Conservation (phyloP, 2,797 vertebrate species). For the Falco rusticolus region DNA sequence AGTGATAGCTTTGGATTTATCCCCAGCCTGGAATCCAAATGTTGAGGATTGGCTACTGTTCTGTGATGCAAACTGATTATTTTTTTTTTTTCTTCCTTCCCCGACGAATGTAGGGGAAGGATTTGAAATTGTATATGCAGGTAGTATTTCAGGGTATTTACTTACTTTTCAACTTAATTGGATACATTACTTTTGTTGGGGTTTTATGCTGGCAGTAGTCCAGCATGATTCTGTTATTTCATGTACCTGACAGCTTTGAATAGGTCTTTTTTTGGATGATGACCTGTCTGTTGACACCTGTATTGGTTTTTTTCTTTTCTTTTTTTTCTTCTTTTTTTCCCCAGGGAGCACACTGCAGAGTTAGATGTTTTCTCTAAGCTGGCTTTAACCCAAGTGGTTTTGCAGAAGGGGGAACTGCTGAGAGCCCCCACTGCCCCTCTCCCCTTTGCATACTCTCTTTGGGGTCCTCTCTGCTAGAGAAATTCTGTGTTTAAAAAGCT, state of each 20-base stretch:
- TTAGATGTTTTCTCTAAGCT: background rate
- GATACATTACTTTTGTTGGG: background rate
- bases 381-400: background rate
- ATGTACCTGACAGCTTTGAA: background rate
- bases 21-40: background rate
- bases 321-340: background rate
- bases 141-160: background rate
- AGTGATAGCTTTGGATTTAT: background rate
- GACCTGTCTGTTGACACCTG: background rate
- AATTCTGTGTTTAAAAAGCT: background rate
- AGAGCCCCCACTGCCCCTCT: background rate
- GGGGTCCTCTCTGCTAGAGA: background rate
- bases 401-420: background rate
- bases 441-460: fast-evolving
- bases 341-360: background rate
- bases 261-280: background rate
- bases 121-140: background rate
- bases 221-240: background rate
- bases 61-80: background rate
- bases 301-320: background rate
- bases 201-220: background rate
- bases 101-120: background rate
- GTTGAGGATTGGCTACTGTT: background rate
- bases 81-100: background rate
- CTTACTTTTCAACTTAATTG: background rate